phyloP scores from a whole-genome alignment of 2,888 invertebrate species.

The Acanthoscelides obtectus region DNA sequence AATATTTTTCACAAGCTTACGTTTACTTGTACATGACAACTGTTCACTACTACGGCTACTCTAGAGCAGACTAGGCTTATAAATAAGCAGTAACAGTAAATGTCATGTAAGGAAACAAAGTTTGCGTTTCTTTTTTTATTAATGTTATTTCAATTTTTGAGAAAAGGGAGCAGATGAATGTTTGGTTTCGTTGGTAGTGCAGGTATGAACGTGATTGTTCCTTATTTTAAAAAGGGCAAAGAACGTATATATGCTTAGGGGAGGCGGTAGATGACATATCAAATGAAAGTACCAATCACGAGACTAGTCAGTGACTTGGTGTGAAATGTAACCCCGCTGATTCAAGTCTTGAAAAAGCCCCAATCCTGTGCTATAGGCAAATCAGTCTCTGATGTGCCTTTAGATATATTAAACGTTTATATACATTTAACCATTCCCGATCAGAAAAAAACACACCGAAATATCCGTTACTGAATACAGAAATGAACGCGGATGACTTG shows the following conservation, averaged over 20 bases:
- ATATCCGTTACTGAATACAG: background rate
- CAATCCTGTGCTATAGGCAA: constrained; percentile 6
- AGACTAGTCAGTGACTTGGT: constrained; percentile 13
- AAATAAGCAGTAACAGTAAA: too few species aligned
- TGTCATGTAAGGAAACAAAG: too few species aligned
- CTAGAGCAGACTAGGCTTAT: too few species aligned
- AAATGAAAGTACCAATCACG: constrained; percentile 36
- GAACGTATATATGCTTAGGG: constrained; percentile 4
- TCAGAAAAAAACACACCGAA: background rate
- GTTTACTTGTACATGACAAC: too few species aligned
- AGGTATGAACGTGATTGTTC: background rate
- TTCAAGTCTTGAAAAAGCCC: constrained; percentile 20
- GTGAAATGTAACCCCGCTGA: constrained; percentile 26
- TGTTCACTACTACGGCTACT: too few species aligned
- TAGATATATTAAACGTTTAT: constrained; percentile 13
- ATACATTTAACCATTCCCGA: background rate
- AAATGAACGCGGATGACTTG: constrained; percentile 2
- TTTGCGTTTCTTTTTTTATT: too few species aligned
- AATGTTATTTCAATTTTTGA: background rate
- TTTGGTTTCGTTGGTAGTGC: background rate
- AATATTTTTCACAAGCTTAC: too few species aligned
- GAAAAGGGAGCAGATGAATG: background rate
- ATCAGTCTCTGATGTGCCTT: constrained; percentile 13
- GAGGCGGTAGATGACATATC: constrained; percentile 41
- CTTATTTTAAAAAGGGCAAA: background rate